Evolutionary conservation across 2,113 vertebrate species (phyloP).

Genomic region (Cynocephalus volans): DNA sequence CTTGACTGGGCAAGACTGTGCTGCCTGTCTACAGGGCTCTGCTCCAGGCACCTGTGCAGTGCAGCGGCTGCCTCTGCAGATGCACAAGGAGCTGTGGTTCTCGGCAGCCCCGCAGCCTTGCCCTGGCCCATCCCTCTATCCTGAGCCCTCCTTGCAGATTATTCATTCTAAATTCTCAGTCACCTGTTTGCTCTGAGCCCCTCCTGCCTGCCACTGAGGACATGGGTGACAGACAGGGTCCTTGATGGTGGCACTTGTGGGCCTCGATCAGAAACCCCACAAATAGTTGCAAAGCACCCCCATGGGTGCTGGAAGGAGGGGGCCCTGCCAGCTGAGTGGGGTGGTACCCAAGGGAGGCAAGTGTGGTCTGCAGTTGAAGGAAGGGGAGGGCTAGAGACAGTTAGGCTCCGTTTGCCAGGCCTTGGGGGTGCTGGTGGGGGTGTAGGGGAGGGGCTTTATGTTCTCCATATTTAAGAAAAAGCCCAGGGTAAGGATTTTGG

Average conservation of each 20-base stretch:
- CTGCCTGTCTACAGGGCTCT: not conserved
- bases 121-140: not conserved
- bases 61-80: not conserved
- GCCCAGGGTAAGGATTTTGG: not conserved
- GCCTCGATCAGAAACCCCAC: not conserved
- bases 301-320: not conserved
- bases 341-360: not conserved
- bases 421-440: not conserved
- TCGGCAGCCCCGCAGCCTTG: accelerated
- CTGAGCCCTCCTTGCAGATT: no score
- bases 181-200: not conserved
- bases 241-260: not conserved
- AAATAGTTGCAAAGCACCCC: no score
- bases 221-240: not conserved
- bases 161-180: not conserved
- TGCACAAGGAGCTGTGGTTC: not conserved
- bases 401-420: not conserved
- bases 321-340: not conserved
- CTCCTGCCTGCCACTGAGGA: not conserved
- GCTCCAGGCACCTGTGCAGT: no score
- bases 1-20: no score
- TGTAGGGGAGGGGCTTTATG: not conserved
- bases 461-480: not conserved
- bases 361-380: not conserved
- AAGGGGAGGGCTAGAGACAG: not conserved